Base-by-base conservation (phyloP, 1,140 invertebrate species). In the Amphibalanus amphitrite region DNA sequence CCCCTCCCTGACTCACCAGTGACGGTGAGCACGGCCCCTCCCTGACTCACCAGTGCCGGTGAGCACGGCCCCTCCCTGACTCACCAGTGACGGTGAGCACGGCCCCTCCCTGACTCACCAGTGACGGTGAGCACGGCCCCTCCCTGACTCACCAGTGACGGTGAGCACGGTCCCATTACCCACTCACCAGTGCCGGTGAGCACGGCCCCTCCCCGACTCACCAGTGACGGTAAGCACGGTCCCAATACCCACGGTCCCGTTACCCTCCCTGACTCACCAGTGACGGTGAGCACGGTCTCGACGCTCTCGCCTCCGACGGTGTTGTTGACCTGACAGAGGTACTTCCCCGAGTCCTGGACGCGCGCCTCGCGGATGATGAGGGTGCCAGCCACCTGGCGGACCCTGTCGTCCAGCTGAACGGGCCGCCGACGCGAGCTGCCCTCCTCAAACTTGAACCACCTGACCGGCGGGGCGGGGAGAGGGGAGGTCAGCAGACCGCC, bases 371-470 rank as follows among this genome's bases (percentile, higher is more conserved):
- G 87, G 72, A 97, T 94, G 74, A 95, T 92, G 72, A 97, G 82
- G 71, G 93, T 96, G 71, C 94, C 93, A 74, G 92, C 93, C n/a
- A 93, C 90, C 83, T 95, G 92, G 77, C 91, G 91, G 1, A 95
- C 88, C 75, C 92, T 86, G 69, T 95, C 92, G 78, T 92, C 89
- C 69, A 94, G 81, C 64, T 86, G 84, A 4, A 95, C 91, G 28
- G 90, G 88, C 79, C 92, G 89, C 78, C 92, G 91, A 38, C 89
- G 85, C 20, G 23, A 86, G 0, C 89, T 89, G 29, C 90, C 90
- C 74, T 93, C 91, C 74, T 91, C 88, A 79, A 93, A 93, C 79
- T 95, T 95, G 82, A 91, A 94, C 92, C 91, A 94, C 85, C 92
- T 95, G 86, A 94, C 75, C 92, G 86, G 69, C 94, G 91, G 78